phyloP scores from a whole-genome alignment of 2,113 vertebrate species.

The Plecotus auritus region DNA sequence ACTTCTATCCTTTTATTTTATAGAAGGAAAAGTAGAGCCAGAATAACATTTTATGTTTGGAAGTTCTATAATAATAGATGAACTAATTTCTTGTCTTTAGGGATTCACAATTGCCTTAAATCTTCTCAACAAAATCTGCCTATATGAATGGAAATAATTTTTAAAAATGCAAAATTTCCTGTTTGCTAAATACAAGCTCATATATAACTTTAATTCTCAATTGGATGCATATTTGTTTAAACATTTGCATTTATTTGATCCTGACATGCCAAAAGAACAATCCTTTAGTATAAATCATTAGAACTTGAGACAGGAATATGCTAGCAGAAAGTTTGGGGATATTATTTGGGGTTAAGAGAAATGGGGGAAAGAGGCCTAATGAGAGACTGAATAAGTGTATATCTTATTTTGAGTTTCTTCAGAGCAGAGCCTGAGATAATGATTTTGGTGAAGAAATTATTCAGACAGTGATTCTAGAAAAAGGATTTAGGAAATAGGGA shows the following conservation, averaged over 20 bases:
- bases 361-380: not conserved
- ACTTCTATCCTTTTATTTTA: not conserved
- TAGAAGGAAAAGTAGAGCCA: not conserved
- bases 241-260: not conserved
- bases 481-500: not conserved
- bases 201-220: slow-evolving; percentile 12
- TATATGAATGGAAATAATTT: not conserved
- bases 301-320: not conserved
- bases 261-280: not conserved
- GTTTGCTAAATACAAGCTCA: not conserved
- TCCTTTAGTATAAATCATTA: not conserved
- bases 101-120: not conserved
- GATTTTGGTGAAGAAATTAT: not conserved
- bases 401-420: not conserved
- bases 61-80: not conserved
- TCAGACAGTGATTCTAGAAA: not conserved
- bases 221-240: not conserved
- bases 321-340: not conserved
- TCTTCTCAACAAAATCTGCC: not conserved
- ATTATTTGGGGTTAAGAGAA: not conserved
- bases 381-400: not conserved
- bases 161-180: not conserved
- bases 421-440: not conserved
- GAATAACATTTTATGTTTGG: not conserved
- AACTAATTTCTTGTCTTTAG: slow-evolving; percentile 1